Conservation (phyloP, 2,888 invertebrate genomes). For the Stegophylla sp. region DNA sequence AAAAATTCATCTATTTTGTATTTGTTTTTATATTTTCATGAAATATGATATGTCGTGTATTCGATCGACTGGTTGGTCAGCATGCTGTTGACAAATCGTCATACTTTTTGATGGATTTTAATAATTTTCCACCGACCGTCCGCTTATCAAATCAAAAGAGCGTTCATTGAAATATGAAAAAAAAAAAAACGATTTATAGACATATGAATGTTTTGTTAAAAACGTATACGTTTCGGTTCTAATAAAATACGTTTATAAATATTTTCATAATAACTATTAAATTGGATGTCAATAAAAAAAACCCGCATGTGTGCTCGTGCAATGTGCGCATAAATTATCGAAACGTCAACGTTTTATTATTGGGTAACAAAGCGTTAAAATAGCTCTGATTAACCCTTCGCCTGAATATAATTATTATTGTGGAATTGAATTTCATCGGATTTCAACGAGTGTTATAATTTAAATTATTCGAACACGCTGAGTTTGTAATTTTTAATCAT, state of each 20-base stretch:
- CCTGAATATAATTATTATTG: background rate
- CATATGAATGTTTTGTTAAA: background rate
- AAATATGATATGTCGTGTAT: no score
- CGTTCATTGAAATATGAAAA: no score
- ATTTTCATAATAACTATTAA: background rate
- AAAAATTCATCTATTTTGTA: no score
- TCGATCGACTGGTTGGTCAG: no score
- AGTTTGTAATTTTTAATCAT: no score
- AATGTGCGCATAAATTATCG: background rate
- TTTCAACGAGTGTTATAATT: no score
- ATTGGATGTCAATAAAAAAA: slow-evolving; percentile 7
- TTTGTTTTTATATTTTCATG: no score
- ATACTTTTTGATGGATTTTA: no score
- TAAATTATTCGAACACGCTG: no score
- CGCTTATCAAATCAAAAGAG: no score
- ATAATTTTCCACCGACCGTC: no score
- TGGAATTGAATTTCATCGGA: background rate
- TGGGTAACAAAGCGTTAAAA: background rate
- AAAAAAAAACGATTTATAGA: background rate
- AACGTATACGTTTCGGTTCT: background rate
- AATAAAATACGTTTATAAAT: background rate
- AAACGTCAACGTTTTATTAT: background rate
- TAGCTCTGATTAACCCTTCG: background rate
- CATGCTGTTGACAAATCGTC: no score
- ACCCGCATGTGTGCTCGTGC: background rate